Evolutionary conservation across 2,113 vertebrate genomes (phyloP).

Genomic region (Gymnorhina tibicen): DNA sequence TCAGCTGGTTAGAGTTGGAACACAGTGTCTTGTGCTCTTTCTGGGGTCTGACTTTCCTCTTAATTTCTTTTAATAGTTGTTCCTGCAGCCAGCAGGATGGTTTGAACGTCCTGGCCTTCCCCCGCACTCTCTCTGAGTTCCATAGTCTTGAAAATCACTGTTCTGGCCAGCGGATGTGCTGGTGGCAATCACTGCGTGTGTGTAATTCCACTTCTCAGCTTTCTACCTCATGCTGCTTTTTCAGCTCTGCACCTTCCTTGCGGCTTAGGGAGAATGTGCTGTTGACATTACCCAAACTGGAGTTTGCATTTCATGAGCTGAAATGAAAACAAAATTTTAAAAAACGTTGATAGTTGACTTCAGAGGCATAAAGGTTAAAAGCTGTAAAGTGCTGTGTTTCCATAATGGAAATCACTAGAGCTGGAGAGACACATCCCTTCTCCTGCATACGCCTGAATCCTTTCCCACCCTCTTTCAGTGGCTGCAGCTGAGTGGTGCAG

Average conservation of each 20-base stretch:
- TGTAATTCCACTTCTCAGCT: not conserved
- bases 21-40: slow-evolving; percentile 54
- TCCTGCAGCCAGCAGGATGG: not conserved
- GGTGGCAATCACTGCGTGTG: not conserved
- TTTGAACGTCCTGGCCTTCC: slow-evolving; percentile 16
- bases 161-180: not conserved
- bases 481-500: slow-evolving; percentile 50
- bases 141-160: not conserved
- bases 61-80: slow-evolving; percentile 59
- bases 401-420: not conserved
- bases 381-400: not conserved
- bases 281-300: not conserved
- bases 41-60: slow-evolving; percentile 9
- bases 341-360: not conserved
- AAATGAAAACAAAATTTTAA: not conserved
- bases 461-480: slow-evolving; percentile 47
- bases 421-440: slow-evolving; percentile 15
- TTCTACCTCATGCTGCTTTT: not conserved
- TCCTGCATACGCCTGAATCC: slow-evolving; percentile 28
- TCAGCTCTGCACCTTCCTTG: not conserved
- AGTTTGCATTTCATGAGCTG: not conserved
- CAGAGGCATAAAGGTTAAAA: not conserved
- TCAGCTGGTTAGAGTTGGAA: slow-evolving; percentile 74
- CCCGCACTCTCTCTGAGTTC: not conserved
- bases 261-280: not conserved